Percentiles rank a stretch among this genome's conserved stretches.
phyloP scores from a whole-genome alignment of 2,113 vertebrate species.

The Lophochroa leadbeateri region DNA sequence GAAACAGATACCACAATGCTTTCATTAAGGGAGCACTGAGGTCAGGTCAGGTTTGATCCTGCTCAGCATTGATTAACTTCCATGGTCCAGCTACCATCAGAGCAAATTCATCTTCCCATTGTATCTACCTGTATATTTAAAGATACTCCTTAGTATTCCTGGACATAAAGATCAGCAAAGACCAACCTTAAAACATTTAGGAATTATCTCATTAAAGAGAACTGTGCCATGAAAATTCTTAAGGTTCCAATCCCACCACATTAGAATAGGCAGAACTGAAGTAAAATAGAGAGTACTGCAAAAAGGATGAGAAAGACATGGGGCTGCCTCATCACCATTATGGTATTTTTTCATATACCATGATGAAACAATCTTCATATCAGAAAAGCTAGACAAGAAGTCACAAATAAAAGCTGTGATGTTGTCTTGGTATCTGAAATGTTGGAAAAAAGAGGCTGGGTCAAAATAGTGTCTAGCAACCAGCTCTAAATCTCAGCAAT shows the following conservation, averaged over 20 bases:
- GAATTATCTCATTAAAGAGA: background rate
- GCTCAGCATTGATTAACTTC: background rate
- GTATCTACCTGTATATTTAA: background rate
- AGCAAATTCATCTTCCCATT: background rate
- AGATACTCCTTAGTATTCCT: background rate
- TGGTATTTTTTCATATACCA: background rate
- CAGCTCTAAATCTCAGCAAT: background rate
- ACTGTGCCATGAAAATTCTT: background rate
- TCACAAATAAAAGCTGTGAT: background rate
- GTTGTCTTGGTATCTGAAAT: background rate
- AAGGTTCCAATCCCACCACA: background rate
- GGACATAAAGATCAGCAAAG: background rate
- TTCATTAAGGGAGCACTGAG: background rate
- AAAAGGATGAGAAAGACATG: background rate
- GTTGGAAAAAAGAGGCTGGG: background rate
- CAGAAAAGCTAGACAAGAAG: background rate
- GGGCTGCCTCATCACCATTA: background rate
- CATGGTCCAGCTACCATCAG: background rate
- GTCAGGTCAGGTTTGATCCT: background rate
- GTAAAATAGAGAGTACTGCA: background rate
- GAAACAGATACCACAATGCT: background rate
- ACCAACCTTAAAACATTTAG: background rate
- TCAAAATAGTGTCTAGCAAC: background rate
- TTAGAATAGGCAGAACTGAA: background rate
- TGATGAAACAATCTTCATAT: background rate